Percentiles rank a stretch among this genome's conserved stretches.
Evolutionary conservation across 30 jellyfish, hydroid and myxozoan species (phyloP).

Genomic region (Chrysaora quinquecirrha): DNA sequence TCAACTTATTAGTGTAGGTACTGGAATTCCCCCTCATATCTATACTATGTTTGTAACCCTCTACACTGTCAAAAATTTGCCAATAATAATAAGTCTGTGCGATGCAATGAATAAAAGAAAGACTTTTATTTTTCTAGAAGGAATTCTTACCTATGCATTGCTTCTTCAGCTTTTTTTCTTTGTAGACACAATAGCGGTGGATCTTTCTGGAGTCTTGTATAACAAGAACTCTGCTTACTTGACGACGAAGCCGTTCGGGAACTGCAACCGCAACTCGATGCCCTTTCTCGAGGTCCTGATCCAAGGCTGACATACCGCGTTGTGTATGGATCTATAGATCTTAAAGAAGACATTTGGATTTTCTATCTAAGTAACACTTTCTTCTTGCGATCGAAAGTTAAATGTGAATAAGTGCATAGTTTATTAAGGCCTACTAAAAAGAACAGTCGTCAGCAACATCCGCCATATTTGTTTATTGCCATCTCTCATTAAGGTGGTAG

Average conservation of each 20-base stretch:
- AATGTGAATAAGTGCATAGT: too few species aligned
- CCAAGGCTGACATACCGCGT: conserved; percentile 50
- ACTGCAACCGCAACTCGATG: conserved; percentile 45
- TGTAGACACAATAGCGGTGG: conserved; percentile 27
- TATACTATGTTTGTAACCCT: too few species aligned
- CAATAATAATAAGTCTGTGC: too few species aligned
- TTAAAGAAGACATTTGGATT: neutral
- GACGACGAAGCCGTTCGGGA: conserved; percentile 36
- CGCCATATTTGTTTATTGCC: conserved; percentile 10
- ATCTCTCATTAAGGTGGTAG: too few species aligned
- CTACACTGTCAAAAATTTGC: too few species aligned
- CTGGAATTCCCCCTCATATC: too few species aligned
- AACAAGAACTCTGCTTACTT: conserved; percentile 6
- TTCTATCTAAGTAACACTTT: too few species aligned
- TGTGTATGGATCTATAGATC: neutral
- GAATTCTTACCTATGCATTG: neutral
- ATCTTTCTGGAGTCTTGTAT: conserved; percentile 28
- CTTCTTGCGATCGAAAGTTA: too few species aligned
- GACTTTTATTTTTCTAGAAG: too few species aligned
- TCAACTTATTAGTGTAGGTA: too few species aligned
- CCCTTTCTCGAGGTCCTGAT: conserved; percentile 66
- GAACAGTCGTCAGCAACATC: neutral
- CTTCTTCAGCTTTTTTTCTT: conserved; percentile 28
- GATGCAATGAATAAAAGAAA: too few species aligned
- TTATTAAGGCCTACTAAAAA: too few species aligned